These are phyloP conservation scores for mouse (Mus musculus) DNA, from an alignment of 2,113 vertebrate species.

Conservation along the genomic window DNA sequence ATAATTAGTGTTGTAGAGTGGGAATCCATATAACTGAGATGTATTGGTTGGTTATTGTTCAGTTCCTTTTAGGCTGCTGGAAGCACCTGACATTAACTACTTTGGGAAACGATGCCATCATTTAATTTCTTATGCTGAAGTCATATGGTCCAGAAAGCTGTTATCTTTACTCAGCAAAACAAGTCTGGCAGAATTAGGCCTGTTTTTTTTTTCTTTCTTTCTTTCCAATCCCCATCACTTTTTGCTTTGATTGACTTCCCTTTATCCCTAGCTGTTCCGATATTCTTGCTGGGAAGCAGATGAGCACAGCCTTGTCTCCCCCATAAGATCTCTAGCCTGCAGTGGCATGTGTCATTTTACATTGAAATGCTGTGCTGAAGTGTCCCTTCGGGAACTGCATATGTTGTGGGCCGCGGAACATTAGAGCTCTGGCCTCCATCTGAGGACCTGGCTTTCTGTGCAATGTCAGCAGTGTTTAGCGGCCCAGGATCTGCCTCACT, in stretches of 20 bases:
- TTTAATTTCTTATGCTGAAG: neutral
- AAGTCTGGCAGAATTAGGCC: constrained; percentile 44
- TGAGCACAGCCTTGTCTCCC: neutral
- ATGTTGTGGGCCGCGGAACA: neutral
- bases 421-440: neutral
- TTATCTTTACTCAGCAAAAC: constrained; percentile 61
- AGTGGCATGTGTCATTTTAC: constrained; percentile 49
- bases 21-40: neutral
- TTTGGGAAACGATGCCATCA: neutral
- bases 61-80: neutral
- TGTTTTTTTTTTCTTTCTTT: neutral
- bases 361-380: neutral
- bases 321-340: neutral
- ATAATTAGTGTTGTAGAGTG: constrained; percentile 6
- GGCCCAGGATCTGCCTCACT: neutral
- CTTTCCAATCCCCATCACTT: neutral
- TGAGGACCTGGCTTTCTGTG: constrained; percentile 38
- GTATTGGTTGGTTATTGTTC: neutral
- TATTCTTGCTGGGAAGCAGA: constrained; percentile 60
- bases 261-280: constrained; percentile 28
- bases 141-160: neutral
- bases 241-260: constrained; percentile 64
- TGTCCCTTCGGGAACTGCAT: neutral
- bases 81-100: neutral
- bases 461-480: constrained; percentile 63